phyloP scores from a whole-genome alignment of 2,888 invertebrate species.

The Calameuta idolon region DNA sequence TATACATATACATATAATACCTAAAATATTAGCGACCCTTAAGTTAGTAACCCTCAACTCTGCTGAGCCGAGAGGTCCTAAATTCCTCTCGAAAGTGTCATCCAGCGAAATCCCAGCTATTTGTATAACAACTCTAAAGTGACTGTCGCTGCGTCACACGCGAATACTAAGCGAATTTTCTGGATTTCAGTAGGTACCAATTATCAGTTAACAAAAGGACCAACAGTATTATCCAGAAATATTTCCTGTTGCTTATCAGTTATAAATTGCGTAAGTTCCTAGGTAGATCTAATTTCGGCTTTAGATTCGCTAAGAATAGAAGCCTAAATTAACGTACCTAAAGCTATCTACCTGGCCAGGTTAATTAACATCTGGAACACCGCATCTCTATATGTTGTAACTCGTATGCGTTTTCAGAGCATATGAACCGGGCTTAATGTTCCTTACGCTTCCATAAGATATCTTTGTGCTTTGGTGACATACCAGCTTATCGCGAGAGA shows the following conservation, averaged over 20 bases:
- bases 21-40: neutral
- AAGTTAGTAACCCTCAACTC: neutral
- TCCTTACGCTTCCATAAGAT: neutral
- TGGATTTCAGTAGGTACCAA: neutral
- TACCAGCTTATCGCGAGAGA: no score
- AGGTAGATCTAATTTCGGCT: neutral
- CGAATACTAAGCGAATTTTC: neutral
- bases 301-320: neutral
- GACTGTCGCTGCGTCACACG: neutral
- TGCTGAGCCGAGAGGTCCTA: neutral
- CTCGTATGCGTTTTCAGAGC: neutral
- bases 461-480: no score
- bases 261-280: neutral
- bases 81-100: neutral
- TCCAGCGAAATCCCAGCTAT: neutral
- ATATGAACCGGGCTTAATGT: neutral
- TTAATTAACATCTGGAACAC: neutral
- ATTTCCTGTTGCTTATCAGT: neutral
- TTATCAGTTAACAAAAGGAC: neutral
- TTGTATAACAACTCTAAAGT: neutral
- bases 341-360: neutral
- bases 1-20: neutral
- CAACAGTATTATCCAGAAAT: neutral
- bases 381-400: neutral
- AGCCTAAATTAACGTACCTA: neutral